Conservation (phyloP, 2,113 vertebrate genomes). For the Oceanites oceanicus region DNA sequence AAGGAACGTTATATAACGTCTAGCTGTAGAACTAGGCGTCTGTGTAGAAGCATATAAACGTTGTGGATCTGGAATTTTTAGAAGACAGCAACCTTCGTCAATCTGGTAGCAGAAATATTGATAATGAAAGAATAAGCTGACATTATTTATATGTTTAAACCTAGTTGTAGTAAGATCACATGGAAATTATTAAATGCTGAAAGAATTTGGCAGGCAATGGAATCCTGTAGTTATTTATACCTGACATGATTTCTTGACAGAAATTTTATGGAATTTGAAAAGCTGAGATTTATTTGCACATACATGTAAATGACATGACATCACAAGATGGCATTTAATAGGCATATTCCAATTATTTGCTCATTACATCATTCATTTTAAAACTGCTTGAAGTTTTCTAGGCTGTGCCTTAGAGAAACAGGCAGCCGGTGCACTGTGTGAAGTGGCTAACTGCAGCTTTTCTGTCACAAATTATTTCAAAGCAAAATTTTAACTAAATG, state of each 20-base stretch:
- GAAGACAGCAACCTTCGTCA: not conserved
- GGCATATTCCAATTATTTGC: constrained; percentile 58
- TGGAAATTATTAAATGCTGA: constrained; percentile 66
- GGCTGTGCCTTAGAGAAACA: constrained; percentile 23
- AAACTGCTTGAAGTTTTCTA: constrained; percentile 58
- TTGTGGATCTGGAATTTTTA: not conserved
- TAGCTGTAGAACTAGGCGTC: not conserved
- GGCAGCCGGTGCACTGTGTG: constrained; percentile 41
- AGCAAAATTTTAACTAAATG: constrained; percentile 64
- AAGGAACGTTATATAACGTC: not conserved
- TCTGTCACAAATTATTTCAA: constrained; percentile 65
- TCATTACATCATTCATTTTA: constrained; percentile 65
- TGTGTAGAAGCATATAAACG: not conserved
- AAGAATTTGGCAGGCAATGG: constrained; percentile 59
- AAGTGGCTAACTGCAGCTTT: constrained; percentile 57
- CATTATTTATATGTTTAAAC: constrained; percentile 51
- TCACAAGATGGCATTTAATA: constrained; percentile 59
- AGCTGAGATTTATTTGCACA: constrained; percentile 62
- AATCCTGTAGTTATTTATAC: constrained; percentile 63
- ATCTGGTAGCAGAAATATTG: constrained; percentile 26
- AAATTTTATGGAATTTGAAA: constrained; percentile 63
- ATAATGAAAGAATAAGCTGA: constrained; percentile 43
- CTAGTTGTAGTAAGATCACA: constrained; percentile 46
- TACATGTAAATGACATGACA: constrained; percentile 51
- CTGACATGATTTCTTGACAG: constrained; percentile 49